These are phyloP conservation scores for Enoplosus armatus DNA, from an alignment of 2,797 vertebrate species.

Conservation along the genomic window DNA sequence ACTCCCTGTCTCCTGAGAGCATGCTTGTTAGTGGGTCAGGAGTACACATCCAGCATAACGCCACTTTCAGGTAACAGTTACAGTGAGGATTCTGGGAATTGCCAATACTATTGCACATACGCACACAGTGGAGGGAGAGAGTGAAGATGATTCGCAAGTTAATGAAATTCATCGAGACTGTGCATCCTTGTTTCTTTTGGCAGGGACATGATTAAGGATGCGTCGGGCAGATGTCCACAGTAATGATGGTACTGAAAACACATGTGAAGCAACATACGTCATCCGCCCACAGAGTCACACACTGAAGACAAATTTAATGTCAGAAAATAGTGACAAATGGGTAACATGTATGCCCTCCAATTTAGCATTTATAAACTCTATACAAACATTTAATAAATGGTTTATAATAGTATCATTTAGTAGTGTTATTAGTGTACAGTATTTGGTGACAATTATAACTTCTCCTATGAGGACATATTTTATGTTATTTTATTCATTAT, in stretches of 20 bases:
- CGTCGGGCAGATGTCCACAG: slow-evolving; percentile 64
- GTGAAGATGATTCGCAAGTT: slow-evolving; percentile 54
- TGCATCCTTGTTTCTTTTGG: slow-evolving; percentile 55
- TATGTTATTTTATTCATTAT: background rate
- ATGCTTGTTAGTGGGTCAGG: slow-evolving; percentile 59
- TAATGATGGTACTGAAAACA: slow-evolving; percentile 57
- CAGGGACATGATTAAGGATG: slow-evolving; percentile 67
- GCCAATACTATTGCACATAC: slow-evolving; percentile 36
- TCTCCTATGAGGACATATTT: background rate
- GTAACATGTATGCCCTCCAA: background rate
- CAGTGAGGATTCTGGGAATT: slow-evolving; percentile 31
- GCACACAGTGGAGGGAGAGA: slow-evolving; percentile 1
- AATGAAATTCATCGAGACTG: slow-evolving; percentile 66
- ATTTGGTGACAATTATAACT: background rate
- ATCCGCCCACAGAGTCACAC: slow-evolving; percentile 6
- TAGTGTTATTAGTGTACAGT: background rate
- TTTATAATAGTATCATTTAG: background rate
- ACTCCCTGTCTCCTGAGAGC: slow-evolving; percentile 41
- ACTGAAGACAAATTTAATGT: slow-evolving; percentile 13
- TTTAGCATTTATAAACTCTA: background rate
- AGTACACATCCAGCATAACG: slow-evolving; percentile 37
- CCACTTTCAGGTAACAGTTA: slow-evolving; percentile 52
- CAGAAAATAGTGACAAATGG: background rate
- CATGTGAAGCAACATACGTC: slow-evolving; percentile 49
- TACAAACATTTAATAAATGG: background rate